Evolutionary conservation across 2,797 vertebrate species (phyloP), one percentile per base, ranked within the genome.

Genomic region (Thaleichthys pacificus): DNA sequence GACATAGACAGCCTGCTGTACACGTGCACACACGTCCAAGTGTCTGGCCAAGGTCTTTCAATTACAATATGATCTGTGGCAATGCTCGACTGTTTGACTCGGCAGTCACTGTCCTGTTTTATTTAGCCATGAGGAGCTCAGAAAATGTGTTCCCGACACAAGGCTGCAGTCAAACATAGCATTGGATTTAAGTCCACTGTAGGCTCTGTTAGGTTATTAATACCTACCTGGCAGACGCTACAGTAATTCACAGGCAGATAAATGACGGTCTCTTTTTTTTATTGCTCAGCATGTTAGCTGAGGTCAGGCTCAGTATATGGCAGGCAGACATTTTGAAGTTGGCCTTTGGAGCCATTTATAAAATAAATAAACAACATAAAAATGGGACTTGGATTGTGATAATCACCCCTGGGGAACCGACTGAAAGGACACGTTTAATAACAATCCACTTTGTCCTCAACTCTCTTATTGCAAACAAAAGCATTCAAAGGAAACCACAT

Each of bases 111-210:
- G 68, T 66, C 2, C 28, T 30, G 54, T 81, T 90, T 87, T 89
- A 87, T 86, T 88, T 87, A 88, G 78, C 85, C 63, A 51, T 65
- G 65, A 14, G 1, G 19, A 78, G 67, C 47, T 66, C n/a, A 5
- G 35, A 47, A 42, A 38, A 70, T 56, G 17, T n/a, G 51, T 17
- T 56, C 51, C 15, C 51, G 6, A n/a, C 51, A 17, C 58, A 56
- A 35, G 49, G 15, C 17, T 24, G 28, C 57, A 8, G 72, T 68
- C 73, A 66, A 71, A 73, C 74, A 87, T 77, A 80, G 74, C 54
- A 75, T 54, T 15, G 47, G 80, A 78, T 84, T 71, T 84, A 80
- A 70, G 68, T 51, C 64, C 73, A 61, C 68, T 73, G 67, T 68
- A 78, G 65, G 24, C 42, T 47, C 51, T 56, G 19, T 69, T 63